Base-by-base conservation (phyloP, 1,140 invertebrate genomes). In the Sitodiplosis mosellana region DNA sequence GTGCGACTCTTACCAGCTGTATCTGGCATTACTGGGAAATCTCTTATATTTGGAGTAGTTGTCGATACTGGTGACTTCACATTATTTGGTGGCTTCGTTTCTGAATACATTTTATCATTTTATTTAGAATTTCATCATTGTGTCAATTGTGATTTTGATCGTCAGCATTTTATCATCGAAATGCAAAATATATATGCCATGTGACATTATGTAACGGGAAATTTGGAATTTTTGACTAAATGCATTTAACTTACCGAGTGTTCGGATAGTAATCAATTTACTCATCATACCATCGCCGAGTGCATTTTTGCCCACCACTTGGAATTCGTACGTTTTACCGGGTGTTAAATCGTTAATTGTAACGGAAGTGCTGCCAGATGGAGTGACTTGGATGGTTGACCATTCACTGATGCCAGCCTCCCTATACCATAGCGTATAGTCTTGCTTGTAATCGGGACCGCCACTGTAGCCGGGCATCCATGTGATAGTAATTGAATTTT, bases 391-490 rank as follows among this genome's bases (percentile, higher is more conserved):
- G 53, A 93, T 86, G 47, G 85, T 90, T 48, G 83, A 81, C 90
- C 89, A 93, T 53, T 90, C 82, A 19, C 77, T 76, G 56, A 79
- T 77, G 44, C 86, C 83, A 6, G 78, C 74, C 70, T 88, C 81
- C 48, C 83, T 69, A 61, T 90, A 87, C 87, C 87, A 90, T 54
- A 93, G 86, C 33, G 86, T 87, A 62, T 93, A 94, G 60, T 90
- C 84, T 65, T 94, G 89, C 59, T 88, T 86, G 68, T 89, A 91
- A 68, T 89, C 85, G 3, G 84, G 84, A 15, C 92, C 91, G 15
- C 91, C 91, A 57, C 87, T 88, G 62, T 96, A 95, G 0, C 90
- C 90, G 7, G 93, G 90, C 55, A 90, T 70, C 92, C 93, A 97
- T 45, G 76, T 75, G 10, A 97, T 68, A 19, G 83, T 86, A 17